Percentiles rank a stretch among this genome's conserved stretches.
Conservation (phyloP, 2,113 vertebrate species). For the Sciurus niger region DNA sequence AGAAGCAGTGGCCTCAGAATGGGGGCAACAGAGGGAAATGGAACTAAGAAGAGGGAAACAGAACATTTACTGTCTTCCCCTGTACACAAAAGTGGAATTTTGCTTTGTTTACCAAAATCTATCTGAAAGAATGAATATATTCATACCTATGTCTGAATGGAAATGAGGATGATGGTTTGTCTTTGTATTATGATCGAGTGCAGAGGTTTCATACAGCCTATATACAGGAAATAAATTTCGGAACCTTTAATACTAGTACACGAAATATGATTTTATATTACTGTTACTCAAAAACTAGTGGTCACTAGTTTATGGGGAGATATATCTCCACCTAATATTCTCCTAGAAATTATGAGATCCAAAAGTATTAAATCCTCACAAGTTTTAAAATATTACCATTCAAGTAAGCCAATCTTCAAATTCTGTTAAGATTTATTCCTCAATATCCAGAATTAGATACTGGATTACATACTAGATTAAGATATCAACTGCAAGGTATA, state of each 20-base stretch:
- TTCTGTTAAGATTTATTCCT: not conserved
- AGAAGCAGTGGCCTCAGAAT: not conserved
- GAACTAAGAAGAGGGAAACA: not conserved
- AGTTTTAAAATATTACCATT: conserved; percentile 25
- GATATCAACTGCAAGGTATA: not conserved
- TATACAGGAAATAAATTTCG: conserved; percentile 14
- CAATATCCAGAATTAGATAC: not conserved
- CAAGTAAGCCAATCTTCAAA: not conserved
- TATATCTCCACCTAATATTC: not conserved
- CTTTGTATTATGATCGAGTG: not conserved
- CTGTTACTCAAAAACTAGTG: not conserved
- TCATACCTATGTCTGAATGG: not conserved
- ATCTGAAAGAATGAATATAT: not conserved
- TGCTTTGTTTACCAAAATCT: not conserved
- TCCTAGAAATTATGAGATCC: not conserved
- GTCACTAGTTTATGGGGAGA: not conserved
- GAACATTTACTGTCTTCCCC: not conserved
- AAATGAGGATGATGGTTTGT: not conserved
- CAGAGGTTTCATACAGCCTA: not conserved
- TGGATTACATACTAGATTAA: conserved; percentile 22
- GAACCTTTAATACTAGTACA: not conserved
- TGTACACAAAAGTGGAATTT: not conserved
- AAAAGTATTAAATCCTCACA: not conserved
- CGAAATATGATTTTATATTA: not conserved
- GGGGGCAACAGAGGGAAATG: not conserved